Evolutionary conservation across 1,140 invertebrate species (phyloP).

Genomic region (Drosophila suzukii): DNA sequence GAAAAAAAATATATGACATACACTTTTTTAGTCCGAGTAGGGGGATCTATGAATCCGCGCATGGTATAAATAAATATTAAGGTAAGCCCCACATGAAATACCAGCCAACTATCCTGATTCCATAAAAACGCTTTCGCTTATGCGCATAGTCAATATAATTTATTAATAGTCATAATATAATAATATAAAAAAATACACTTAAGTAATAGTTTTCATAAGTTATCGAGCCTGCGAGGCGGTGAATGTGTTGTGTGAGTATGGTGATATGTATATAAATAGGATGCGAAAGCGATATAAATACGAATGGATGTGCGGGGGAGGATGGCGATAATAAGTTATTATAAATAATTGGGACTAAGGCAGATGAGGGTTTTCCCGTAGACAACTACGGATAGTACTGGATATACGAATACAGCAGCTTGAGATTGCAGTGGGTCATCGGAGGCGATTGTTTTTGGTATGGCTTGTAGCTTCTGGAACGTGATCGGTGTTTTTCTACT

Average conservation of each 20-base stretch:
- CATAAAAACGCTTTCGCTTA: neutral
- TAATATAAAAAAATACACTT: conserved; percentile 27
- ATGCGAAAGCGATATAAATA: conserved; percentile 23
- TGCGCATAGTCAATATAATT: conserved; percentile 19
- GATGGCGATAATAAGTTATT: conserved; percentile 6
- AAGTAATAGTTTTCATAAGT: conserved; percentile 16
- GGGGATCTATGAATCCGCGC: too few relatives aligned
- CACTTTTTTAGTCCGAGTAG: too few relatives aligned
- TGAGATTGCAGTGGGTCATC: conserved; percentile 25
- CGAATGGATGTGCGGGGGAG: neutral
- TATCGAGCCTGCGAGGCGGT: conserved; percentile 43
- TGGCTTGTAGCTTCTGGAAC: neutral
- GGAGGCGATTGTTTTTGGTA: conserved; percentile 28
- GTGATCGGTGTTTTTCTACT: neutral
- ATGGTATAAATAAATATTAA: too few relatives aligned
- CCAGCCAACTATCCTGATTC: neutral
- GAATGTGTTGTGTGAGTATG: conserved; percentile 3
- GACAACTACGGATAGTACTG: neutral
- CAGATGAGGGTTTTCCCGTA: neutral
- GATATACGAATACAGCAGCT: conserved; percentile 10
- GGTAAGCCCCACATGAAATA: neutral
- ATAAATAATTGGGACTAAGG: conserved; percentile 29
- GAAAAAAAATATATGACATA: too few relatives aligned
- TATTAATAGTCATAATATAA: conserved; percentile 20
- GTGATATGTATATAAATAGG: conserved; percentile 32